Evolutionary conservation across 2,113 vertebrate genomes (phyloP).

Genomic region (Strix uralensis): DNA sequence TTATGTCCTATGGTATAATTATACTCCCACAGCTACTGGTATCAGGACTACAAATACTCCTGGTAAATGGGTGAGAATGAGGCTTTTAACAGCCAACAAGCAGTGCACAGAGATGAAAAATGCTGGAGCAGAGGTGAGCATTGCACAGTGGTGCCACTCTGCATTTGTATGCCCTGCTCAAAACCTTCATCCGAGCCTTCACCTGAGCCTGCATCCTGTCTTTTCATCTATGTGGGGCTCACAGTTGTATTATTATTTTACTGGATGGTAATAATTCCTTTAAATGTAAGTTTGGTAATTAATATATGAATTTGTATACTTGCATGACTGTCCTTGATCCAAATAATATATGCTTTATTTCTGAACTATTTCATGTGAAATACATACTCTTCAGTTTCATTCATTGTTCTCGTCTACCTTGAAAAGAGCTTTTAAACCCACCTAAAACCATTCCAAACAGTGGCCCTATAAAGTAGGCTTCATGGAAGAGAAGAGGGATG

Average conservation of each 20-base stretch:
- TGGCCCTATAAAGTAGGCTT: neutral
- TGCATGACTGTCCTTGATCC: neutral
- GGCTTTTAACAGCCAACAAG: neutral
- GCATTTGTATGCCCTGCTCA: accelerated
- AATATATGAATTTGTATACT: neutral
- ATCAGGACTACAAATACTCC: neutral
- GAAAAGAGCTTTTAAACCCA: neutral
- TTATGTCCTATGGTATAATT: neutral
- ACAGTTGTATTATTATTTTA: neutral
- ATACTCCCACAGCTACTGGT: neutral
- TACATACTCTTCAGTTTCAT: neutral
- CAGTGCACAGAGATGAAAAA: neutral
- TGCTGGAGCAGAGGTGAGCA: neutral
- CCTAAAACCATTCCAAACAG: neutral
- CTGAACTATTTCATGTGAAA: neutral
- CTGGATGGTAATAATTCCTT: neutral
- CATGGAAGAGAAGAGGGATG: neutral
- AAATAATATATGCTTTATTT: neutral
- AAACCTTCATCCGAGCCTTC: neutral
- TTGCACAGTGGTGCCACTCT: neutral
- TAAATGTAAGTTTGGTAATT: neutral
- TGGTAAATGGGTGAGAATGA: neutral
- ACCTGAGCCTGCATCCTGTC: neutral
- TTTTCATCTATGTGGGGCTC: accelerated
- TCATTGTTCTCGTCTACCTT: neutral